Conservation (phyloP, 2,113 vertebrate species). For the Dicaeum eximium region DNA sequence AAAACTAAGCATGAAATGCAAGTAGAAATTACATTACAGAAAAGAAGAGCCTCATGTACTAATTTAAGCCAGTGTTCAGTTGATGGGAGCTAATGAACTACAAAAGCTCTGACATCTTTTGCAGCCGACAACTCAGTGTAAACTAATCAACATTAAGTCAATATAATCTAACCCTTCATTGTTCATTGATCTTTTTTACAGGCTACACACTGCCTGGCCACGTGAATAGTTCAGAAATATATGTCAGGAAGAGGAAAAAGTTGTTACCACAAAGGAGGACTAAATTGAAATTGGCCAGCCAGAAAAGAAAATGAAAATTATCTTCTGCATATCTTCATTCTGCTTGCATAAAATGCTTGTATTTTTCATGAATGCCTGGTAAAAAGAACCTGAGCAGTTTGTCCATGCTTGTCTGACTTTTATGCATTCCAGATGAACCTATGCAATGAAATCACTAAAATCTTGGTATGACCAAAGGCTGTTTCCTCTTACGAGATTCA, state of each 20-base stretch:
- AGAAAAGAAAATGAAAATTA: not conserved
- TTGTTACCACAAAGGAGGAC: not conserved
- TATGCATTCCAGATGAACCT: not conserved
- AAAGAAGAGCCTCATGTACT: constrained; percentile 18
- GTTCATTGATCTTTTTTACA: constrained; percentile 53
- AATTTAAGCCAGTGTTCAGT: constrained; percentile 49
- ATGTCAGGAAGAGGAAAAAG: not conserved
- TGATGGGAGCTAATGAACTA: constrained; percentile 65
- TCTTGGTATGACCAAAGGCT: not conserved
- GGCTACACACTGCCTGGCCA: not conserved
- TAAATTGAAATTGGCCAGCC: not conserved
- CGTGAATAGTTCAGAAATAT: constrained; percentile 1
- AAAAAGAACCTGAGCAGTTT: not conserved
- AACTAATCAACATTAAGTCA: constrained; percentile 62
- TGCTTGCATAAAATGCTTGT: not conserved
- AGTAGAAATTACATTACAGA: constrained; percentile 30
- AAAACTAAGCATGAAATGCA: constrained; percentile 38
- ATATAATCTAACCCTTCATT: constrained; percentile 42
- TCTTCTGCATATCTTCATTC: not conserved
- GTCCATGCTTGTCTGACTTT: not conserved
- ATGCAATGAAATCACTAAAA: not conserved
- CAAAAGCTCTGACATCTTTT: constrained; percentile 58
- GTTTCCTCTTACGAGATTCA: not conserved
- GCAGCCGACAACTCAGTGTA: constrained; percentile 33
- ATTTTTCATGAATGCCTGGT: not conserved